phyloP scores from a whole-genome alignment of 2,113 vertebrate species.

The Gymnogyps californianus region DNA sequence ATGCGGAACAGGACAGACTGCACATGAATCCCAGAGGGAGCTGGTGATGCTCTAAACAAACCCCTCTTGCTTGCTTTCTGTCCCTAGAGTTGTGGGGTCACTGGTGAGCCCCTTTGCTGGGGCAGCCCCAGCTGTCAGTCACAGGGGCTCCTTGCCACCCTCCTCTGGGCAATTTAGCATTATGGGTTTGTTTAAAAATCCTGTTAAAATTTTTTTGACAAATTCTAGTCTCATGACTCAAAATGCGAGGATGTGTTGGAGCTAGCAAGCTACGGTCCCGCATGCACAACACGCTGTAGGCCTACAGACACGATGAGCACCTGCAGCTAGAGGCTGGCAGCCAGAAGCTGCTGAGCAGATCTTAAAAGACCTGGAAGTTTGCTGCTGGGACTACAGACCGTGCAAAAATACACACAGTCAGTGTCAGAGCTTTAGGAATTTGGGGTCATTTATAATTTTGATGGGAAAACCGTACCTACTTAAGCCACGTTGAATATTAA shows the following conservation, averaged over 20 bases:
- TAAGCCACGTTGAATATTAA: background rate
- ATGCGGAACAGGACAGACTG: accelerated
- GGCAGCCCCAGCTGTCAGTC: background rate
- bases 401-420: background rate
- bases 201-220: background rate
- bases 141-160: no score
- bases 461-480: background rate
- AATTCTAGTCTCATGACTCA: background rate
- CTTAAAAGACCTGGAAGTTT: background rate
- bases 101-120: background rate
- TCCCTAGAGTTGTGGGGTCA: background rate
- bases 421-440: background rate
- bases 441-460: background rate
- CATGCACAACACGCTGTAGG: accelerated
- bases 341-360: background rate
- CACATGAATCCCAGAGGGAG: background rate
- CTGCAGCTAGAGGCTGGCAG: background rate
- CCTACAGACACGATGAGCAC: background rate
- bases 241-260: background rate
- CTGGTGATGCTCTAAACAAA: background rate
- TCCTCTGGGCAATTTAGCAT: background rate
- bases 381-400: background rate
- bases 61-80: background rate
- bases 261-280: background rate
- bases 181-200: background rate